phyloP scores from a whole-genome alignment of 2,888 invertebrate genomes.

The Lasioglossum oenotherae region DNA sequence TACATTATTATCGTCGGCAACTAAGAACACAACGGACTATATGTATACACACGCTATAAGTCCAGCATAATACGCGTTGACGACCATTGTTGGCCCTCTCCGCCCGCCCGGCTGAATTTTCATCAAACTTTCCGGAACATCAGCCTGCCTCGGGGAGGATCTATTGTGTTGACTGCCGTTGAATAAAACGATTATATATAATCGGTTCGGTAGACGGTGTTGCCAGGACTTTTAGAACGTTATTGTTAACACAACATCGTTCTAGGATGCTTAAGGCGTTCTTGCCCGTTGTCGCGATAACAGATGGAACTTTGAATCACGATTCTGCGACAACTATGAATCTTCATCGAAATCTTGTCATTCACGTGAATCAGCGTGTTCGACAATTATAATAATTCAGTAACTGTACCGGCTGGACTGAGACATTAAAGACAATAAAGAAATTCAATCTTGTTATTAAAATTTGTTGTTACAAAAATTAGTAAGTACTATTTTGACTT shows the following conservation, averaged over 20 bases:
- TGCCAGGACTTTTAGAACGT: background rate
- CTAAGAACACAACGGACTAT: constrained; percentile 29
- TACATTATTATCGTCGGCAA: constrained; percentile 19
- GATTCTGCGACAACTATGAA: background rate
- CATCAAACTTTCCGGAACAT: constrained; percentile 33
- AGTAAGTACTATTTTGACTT: too few relatives aligned
- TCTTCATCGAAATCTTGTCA: background rate
- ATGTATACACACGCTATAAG: constrained; percentile 8
- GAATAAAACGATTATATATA: constrained; percentile 21
- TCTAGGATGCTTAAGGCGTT: background rate
- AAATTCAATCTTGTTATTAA: too few relatives aligned
- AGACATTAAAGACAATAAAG: too few relatives aligned
- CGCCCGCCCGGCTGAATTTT: constrained; percentile 14
- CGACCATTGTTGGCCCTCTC: constrained; percentile 25
- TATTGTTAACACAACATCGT: background rate
- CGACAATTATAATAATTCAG: background rate
- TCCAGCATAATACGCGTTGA: constrained; percentile 27
- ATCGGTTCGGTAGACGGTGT: background rate
- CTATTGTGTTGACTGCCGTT: constrained; percentile 15
- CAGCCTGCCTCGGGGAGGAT: constrained; percentile 1
- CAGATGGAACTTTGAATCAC: background rate
- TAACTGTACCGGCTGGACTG: too few relatives aligned
- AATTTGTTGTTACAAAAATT: too few relatives aligned
- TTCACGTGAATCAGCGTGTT: background rate
- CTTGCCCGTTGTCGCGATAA: background rate